phyloP scores from a whole-genome alignment of 2,797 vertebrate genomes.

The Oreonectes daqikongensis region DNA sequence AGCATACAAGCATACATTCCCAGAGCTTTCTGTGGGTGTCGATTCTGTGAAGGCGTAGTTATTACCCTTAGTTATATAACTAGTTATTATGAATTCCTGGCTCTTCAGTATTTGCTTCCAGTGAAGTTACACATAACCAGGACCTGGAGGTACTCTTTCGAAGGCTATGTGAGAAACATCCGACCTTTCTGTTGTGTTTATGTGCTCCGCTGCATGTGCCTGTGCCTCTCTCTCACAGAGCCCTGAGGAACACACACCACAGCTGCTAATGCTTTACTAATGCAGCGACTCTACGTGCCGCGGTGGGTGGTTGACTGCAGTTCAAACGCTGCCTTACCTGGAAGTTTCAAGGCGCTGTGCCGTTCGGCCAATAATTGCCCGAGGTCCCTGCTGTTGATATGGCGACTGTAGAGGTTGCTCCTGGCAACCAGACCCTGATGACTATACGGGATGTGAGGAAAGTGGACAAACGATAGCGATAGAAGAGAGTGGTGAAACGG shows the following conservation, averaged over 20 bases:
- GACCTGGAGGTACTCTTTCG: conserved; percentile 33
- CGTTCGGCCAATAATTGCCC: conserved; percentile 53
- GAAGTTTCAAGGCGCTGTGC: conserved; percentile 47
- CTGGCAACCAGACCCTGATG: conserved; percentile 71
- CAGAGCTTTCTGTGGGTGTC: neutral
- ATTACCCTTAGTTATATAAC: conserved; percentile 12
- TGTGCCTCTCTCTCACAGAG: conserved; percentile 60
- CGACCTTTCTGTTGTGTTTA: conserved; percentile 65
- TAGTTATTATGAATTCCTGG: neutral
- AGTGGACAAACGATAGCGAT: conserved; percentile 30
- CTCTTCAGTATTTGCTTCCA: conserved; percentile 2
- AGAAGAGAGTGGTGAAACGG: conserved; percentile 1
- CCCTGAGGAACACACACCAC: conserved; percentile 67
- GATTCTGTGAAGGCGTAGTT: conserved; percentile 29
- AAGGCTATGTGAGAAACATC: conserved; percentile 49
- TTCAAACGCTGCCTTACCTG: conserved; percentile 64
- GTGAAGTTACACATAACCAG: neutral
- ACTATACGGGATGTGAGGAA: conserved; percentile 59
- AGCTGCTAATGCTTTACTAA: conserved; percentile 45
- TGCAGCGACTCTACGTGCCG: neutral
- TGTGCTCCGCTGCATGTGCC: conserved; percentile 59
- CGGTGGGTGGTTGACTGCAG: conserved; percentile 11
- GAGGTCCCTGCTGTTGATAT: conserved; percentile 64
- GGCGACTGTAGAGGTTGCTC: conserved; percentile 74
- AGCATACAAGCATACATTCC: neutral